Base-by-base conservation (phyloP, 30 jellyfish, hydroid and myxozoan genomes). In the Cassiopea xamachana region DNA sequence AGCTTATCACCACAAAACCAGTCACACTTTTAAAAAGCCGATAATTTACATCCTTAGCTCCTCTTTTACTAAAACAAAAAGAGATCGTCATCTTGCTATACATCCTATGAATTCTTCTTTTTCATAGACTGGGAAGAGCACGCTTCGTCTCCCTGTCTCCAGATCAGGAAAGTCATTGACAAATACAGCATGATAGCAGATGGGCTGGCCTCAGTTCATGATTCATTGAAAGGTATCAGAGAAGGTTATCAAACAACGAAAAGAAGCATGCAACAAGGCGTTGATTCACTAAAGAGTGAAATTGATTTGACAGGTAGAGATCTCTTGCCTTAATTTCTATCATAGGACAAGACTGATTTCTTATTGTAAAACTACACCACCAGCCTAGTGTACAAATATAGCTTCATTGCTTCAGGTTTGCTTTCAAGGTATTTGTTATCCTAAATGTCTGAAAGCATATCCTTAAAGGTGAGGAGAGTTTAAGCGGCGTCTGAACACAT, bases 191-290 rank as follows among this genome's bases (percentile, higher is more conserved):
- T 82, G 90, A 82, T 82, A 16, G 46, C 90, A 43, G 81, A 82
- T 68, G 90, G 90, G 0, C 82, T 82, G n/a, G 64, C 82, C 1
- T 14, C 90, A 0, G 73, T 82, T 64, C 81, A 69, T n/a, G 47
- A 64, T 51, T 67, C 90, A 47, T 46, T 82, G 82, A 70, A 67
- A 48, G 70, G 48, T 17, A 79, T 82, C 17, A 69, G 90, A 12
- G 90, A 82, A 46, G 81, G 81, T 44, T 82, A 82, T 82, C 90
- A 82, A 47, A 18, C 90, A 47, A 82, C 90, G 44, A 82, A 82
- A n/a, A 49, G 90, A 49, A 27, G 82, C 15, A 61, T 82, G 90
- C 90, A 82, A 82, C 90, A 82, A 68, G 90, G 90, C 1, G 90
- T 82, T 49, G 90, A 82, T 46, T 27, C 59, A 60, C 82, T 82